A percentile compares a stretch with the other conserved stretches of the same genome.
Evolutionary conservation across 2,113 vertebrate species (phyloP).

Genomic region (Dryoscopus gambensis): DNA sequence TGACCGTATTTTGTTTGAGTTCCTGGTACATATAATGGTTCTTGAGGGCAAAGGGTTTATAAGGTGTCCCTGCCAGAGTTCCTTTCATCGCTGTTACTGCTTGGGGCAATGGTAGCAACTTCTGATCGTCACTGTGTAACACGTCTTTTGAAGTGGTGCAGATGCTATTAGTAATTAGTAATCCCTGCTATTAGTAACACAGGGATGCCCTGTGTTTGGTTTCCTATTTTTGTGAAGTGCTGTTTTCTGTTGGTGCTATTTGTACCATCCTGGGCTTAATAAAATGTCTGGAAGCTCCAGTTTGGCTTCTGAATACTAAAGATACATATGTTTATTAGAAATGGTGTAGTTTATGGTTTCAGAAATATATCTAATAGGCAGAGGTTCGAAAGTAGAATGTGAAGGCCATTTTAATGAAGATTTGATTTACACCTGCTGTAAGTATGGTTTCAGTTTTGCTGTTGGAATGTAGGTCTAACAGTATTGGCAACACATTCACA

Average conservation of each 20-base stretch:
- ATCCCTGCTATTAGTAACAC: not conserved
- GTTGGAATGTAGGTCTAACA: not conserved
- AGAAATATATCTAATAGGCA: not conserved
- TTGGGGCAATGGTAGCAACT: too few relatives aligned
- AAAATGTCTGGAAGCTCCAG: not conserved
- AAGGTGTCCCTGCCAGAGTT: not conserved
- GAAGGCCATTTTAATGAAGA: not conserved
- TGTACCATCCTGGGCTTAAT: not conserved
- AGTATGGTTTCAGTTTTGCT: not conserved
- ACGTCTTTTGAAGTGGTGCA: not conserved
- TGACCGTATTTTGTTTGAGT: not conserved
- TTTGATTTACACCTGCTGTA: not conserved
- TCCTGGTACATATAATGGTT: accelerated
- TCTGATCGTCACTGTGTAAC: not conserved
- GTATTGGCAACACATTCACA: not conserved
- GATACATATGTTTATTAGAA: not conserved
- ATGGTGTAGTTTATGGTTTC: not conserved
- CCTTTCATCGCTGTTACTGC: not conserved
- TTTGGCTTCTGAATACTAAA: not conserved
- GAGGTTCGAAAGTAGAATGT: not conserved
- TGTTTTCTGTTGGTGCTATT: not conserved
- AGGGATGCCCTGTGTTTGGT: not conserved
- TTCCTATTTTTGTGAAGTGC: not conserved
- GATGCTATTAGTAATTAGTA: not conserved
- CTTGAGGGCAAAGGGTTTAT: not conserved